Percentiles rank a stretch among this genome's conserved stretches.
Conservation (phyloP, 2,888 invertebrate genomes). For the Ashinkailepas kermadecensis region DNA sequence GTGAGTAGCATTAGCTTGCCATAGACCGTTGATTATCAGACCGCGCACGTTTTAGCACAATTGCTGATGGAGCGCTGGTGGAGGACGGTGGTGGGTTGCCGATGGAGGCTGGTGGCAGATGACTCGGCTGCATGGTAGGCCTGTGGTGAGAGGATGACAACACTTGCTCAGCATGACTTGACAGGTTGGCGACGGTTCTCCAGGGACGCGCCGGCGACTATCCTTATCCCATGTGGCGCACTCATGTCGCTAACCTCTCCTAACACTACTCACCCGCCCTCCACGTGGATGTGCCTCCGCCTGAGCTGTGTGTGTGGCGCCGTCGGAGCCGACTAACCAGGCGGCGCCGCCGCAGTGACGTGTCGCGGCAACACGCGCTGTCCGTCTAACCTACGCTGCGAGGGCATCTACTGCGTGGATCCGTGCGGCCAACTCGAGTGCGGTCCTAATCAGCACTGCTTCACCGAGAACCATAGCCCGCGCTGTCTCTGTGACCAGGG, state of each 20-base stretch:
- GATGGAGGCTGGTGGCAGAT: too few relatives aligned
- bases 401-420: constrained; percentile 49
- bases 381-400: constrained; percentile 63
- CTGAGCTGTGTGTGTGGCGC: too few relatives aligned
- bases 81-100: too few relatives aligned
- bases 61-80: too few relatives aligned
- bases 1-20: too few relatives aligned
- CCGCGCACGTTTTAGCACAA: too few relatives aligned
- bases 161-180: too few relatives aligned
- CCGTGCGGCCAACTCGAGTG: constrained; percentile 68
- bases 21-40: too few relatives aligned
- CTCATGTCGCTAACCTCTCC: not conserved
- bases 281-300: not conserved
- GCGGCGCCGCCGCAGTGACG: constrained; percentile 51
- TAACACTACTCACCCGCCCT: not conserved
- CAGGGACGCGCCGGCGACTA: too few relatives aligned
- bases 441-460: constrained; percentile 72
- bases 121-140: too few relatives aligned
- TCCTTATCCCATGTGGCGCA: not conserved
- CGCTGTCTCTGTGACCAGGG: constrained; percentile 54
- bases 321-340: constrained; percentile 21
- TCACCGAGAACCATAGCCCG: constrained; percentile 66
- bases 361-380: constrained; percentile 66
- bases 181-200: too few relatives aligned
- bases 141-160: too few relatives aligned